Evolutionary conservation across 2,888 invertebrate species (phyloP).

Genomic region (Macrosiphum euphorbiae): DNA sequence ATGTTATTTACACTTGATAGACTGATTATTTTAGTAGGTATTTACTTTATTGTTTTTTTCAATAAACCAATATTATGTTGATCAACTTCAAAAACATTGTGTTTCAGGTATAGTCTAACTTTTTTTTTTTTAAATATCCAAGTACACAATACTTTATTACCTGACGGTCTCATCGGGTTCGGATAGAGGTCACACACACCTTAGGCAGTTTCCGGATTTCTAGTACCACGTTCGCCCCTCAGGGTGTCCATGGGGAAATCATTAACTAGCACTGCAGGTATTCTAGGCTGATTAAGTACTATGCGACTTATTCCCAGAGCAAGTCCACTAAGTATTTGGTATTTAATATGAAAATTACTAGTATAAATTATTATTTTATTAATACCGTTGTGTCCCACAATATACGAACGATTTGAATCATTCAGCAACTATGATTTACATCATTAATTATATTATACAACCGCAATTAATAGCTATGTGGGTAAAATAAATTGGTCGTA

Average conservation of each 20-base stretch:
- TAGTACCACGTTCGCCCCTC: constrained; percentile 6
- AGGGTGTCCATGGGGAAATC: constrained; percentile 50
- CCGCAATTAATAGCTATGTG: not conserved
- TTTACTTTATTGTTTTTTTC: not conserved
- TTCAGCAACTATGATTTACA: constrained; percentile 24
- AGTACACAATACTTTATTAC: constrained; percentile 2
- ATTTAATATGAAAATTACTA: constrained; percentile 56
- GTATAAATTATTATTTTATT: constrained; percentile 44
- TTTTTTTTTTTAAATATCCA: not conserved
- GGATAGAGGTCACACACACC: constrained; percentile 12
- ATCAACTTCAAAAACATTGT: not conserved
- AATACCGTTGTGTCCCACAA: not conserved
- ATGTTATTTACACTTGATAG: not conserved
- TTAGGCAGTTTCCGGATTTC: constrained; percentile 26
- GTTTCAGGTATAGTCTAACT: not conserved
- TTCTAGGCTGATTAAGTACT: constrained; percentile 27
- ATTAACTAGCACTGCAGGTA: constrained; percentile 16
- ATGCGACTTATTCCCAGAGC: constrained; percentile 40
- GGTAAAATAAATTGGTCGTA: not conserved
- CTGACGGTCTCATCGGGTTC: constrained; percentile 12
- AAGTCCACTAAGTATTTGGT: constrained; percentile 10
- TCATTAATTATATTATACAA: constrained; percentile 15
- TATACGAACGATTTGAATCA: constrained; percentile 11
- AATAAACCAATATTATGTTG: not conserved
- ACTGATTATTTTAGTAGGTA: not conserved